phyloP scores from a whole-genome alignment of 2,797 vertebrate genomes.

The Pygocentrus nattereri region DNA sequence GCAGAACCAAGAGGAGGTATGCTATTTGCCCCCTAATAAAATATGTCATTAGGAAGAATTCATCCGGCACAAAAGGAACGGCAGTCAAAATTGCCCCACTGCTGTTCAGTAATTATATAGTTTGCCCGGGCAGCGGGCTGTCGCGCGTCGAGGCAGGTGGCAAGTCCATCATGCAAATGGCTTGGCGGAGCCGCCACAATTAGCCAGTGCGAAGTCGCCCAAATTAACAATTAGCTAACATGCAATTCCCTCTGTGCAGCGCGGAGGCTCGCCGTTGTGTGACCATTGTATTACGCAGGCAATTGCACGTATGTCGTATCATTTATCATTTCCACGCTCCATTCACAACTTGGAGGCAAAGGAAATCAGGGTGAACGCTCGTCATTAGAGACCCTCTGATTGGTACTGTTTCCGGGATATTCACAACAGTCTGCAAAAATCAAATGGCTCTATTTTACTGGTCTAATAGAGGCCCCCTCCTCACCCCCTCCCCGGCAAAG shows the following conservation, averaged over 20 bases:
- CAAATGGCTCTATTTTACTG: conserved; percentile 41
- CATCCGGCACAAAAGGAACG: conserved; percentile 97
- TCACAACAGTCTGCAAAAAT: conserved; percentile 43
- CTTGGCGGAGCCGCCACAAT: conserved; percentile 97
- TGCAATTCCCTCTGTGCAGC: conserved; percentile 95
- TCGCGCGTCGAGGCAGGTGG: conserved; percentile 97
- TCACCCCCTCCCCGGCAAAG: neutral
- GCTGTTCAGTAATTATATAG: conserved; percentile 99
- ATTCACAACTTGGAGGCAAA: conserved; percentile 86
- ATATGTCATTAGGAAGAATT: conserved; percentile 99
- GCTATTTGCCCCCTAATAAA: conserved; percentile 99
- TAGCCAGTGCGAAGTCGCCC: conserved; percentile 94
- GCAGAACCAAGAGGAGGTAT: conserved; percentile 80
- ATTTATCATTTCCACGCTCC: conserved; percentile 90
- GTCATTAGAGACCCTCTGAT: conserved; percentile 74
- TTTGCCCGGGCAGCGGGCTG: conserved; percentile 95
- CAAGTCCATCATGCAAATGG: conserved; percentile 99
- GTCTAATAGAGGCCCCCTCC: conserved; percentile 34
- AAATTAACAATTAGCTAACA: conserved; percentile 99
- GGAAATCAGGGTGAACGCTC: conserved; percentile 82
- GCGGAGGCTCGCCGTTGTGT: conserved; percentile 91
- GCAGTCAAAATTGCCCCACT: conserved; percentile 99
- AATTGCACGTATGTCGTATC: conserved; percentile 77
- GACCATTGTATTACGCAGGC: conserved; percentile 85
- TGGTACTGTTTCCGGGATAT: conserved; percentile 57